Conservation (phyloP, 2,888 invertebrate genomes). For the Galerucella calmariensis region DNA sequence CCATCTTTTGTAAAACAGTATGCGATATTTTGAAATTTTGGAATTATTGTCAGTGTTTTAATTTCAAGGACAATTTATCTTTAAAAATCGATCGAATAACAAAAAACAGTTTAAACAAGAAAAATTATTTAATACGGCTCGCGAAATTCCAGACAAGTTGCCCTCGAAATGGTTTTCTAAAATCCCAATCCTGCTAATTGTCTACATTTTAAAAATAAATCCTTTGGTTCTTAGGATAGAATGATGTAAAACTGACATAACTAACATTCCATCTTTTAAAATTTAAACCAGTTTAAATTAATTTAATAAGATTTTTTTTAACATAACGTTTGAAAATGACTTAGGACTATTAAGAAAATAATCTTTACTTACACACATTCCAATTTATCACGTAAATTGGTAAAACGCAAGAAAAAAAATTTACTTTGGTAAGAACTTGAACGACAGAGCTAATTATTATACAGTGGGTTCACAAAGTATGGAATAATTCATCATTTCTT, state of each 20-base stretch:
- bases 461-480: too few species aligned
- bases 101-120: too few species aligned
- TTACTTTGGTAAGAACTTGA: too few species aligned
- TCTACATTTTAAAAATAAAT: constrained; percentile 18
- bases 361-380: too few species aligned
- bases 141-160: too few species aligned
- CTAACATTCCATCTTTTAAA: neutral
- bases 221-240: constrained; percentile 25
- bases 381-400: too few species aligned
- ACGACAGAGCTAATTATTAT: too few species aligned
- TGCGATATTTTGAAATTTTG: neutral
- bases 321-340: neutral
- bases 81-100: too few species aligned
- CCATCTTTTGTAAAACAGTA: neutral
- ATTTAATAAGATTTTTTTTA: neutral
- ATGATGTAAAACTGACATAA: constrained; percentile 25
- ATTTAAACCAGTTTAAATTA: neutral
- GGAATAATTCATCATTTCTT: too few species aligned
- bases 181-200: neutral
- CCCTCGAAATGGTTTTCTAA: neutral
- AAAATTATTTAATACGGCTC: too few species aligned
- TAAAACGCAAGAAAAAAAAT: too few species aligned
- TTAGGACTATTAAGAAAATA: too few species aligned
- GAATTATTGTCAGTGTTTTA: neutral
- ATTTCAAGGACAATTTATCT: neutral